Evolutionary conservation across 2,113 vertebrate species (phyloP), one percentile per base, ranked within the genome.

Genomic region (Carettochelys insculpta): DNA sequence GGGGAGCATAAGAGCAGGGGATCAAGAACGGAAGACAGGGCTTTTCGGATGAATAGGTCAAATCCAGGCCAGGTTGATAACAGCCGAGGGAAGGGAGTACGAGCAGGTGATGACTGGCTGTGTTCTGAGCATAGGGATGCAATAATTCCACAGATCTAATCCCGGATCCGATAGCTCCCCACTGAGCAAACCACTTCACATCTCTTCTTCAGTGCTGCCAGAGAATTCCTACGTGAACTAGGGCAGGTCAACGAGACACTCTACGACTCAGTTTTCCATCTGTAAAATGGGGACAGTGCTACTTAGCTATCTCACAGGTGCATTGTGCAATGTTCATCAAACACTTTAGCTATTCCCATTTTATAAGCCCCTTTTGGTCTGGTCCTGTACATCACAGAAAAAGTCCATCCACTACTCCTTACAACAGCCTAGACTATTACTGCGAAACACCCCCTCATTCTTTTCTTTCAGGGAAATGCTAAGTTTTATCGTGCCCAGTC

Each of bases 31-130:
- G 51, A 41, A 76, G 73, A 53, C 29, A 84, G 68, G 38, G 51
- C 41, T n/a, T n/a, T n/a, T n/a, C n/a, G n/a, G n/a, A n/a, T n/a
- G n/a, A n/a, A n/a, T n/a, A n/a, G 43, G 77, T 89, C 89, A 78
- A 77, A 48, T 87, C 77, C 71, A 89, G 79, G 90, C 83, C 50
- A 88, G 82, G 48, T 51, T 89, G 81, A 89, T 82, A 88, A 56
- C 90, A 95, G 20, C 54, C 80, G 17, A 88, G 88, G 91, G 48
- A 45, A 54, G 41, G 29, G 52, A 3, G 52, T 89, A 50, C 13
- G 25, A 53, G 82, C 81, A 87, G 38, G 31, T 90, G 85, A 29
- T 14, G 3, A 8, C n/a, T 89, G 38, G 84, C 85, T 92, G 51
- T 65, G 86, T 61, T 86, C 83, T 78, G 89, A 82, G 82, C 29